Percentiles rank a stretch among this genome's conserved stretches.
Conservation (phyloP, 2,797 vertebrate species). For the Cynodonichthys magdalenae region DNA sequence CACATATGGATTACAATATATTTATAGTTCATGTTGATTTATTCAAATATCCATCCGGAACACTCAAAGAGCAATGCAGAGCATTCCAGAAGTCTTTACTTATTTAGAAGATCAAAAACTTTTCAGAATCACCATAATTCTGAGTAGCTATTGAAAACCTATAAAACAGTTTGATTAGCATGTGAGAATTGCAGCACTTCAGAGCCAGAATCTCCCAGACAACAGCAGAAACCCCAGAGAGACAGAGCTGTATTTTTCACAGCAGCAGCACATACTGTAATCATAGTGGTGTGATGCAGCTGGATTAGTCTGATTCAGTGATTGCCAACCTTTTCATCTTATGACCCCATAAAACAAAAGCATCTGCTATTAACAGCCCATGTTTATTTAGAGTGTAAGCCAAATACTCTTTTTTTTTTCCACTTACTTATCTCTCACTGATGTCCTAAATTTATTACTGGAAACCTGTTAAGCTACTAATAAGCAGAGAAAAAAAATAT, state of each 20-base stretch:
- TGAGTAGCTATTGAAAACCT: background rate
- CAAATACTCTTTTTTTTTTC: background rate
- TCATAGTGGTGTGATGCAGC: conserved; percentile 8
- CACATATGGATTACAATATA: conserved; percentile 5
- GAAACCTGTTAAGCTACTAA: background rate
- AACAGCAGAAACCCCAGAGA: conserved; percentile 14
- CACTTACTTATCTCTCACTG: background rate
- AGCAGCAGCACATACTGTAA: conserved; percentile 7
- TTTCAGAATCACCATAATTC: conserved; percentile 14
- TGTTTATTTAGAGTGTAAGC: background rate
- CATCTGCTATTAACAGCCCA: background rate
- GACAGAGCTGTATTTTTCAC: conserved; percentile 14
- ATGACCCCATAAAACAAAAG: conserved; percentile 11
- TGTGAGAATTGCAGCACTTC: conserved; percentile 6
- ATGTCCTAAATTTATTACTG: conserved; percentile 6
- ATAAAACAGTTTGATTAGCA: conserved; percentile 25
- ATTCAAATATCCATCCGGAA: conserved; percentile 13
- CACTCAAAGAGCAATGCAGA: background rate
- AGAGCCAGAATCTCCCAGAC: conserved; percentile 11
- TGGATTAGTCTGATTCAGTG: background rate
- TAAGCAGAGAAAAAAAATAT: background rate
- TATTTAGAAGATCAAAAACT: conserved; percentile 3
- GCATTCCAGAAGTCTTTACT: background rate
- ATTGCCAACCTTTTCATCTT: conserved; percentile 14
- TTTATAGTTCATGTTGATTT: background rate